Conservation (phyloP, 2,888 invertebrate genomes). For the Copidosoma aretas region DNA sequence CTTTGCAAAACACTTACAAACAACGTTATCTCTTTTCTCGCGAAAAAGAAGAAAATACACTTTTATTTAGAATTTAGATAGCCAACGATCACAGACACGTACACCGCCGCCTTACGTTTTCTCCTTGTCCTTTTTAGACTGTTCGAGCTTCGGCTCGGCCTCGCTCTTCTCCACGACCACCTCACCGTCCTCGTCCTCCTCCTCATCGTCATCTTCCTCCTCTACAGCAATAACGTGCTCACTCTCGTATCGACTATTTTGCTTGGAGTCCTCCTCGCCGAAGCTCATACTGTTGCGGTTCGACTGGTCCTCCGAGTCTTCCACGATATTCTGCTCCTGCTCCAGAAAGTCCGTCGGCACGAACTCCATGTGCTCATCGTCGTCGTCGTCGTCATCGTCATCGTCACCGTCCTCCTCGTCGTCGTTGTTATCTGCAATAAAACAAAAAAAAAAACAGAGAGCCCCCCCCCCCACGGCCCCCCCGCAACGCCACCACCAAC, state of each 20-base stretch:
- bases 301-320: conserved; percentile 51
- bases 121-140: conserved; percentile 35
- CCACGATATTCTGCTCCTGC: conserved; percentile 59
- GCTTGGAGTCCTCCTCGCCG: conserved; percentile 43
- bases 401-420: conserved; percentile 25
- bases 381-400: conserved; percentile 48
- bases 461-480: too few species aligned
- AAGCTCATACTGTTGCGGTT: conserved; percentile 44
- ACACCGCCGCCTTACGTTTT: conserved; percentile 22
- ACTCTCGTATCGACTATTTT: neutral
- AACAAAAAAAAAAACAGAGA: too few species aligned
- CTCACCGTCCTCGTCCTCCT: conserved; percentile 41
- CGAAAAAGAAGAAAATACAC: conserved; percentile 28
- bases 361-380: conserved; percentile 60
- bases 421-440: neutral
- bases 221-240: conserved; percentile 37
- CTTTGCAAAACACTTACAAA: conserved; percentile 4
- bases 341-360: conserved; percentile 61
- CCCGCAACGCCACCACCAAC: too few species aligned
- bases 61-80: conserved; percentile 26
- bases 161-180: conserved; percentile 27
- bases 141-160: conserved; percentile 26
- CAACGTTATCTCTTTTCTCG: conserved; percentile 2
- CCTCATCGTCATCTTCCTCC: conserved; percentile 41
- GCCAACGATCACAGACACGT: conserved; percentile 24